A percentile compares a stretch with the other conserved stretches of the same genome.
Conservation (phyloP, 2,113 vertebrate species). For the Lota lota region DNA sequence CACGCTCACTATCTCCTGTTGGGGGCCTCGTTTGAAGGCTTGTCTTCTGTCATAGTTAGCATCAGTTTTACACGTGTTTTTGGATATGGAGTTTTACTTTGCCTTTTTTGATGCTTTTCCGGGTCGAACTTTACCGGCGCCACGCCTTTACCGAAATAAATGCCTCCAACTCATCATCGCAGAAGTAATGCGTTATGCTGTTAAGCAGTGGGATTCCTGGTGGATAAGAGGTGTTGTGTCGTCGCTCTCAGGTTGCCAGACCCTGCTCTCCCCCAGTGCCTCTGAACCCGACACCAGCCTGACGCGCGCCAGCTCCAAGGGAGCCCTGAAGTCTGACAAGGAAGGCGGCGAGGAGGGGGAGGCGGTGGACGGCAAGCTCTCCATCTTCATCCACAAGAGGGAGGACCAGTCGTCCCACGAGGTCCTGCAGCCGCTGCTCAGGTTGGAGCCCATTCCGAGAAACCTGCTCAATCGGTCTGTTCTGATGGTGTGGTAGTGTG, state of each 20-base stretch:
- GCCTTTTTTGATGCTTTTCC: no score
- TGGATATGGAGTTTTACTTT: no score
- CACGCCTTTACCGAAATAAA: no score
- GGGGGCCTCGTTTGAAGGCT: no score
- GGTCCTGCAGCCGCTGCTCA: constrained; percentile 93
- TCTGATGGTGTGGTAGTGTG: no score
- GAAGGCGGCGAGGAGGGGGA: constrained; percentile 93
- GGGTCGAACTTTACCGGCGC: no score
- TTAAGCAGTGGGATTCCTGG: not conserved
- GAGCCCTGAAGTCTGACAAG: constrained; percentile 87
- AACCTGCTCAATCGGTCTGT: not conserved
- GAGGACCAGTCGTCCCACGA: constrained; percentile 98
- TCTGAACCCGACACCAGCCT: constrained; percentile 89
- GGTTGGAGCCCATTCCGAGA: constrained; percentile 67
- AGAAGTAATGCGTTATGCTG: no score
- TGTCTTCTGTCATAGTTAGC: no score
- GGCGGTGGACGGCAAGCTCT: constrained; percentile 96
- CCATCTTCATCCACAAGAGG: constrained; percentile 96
- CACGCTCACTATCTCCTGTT: no score
- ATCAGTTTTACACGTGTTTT: no score
- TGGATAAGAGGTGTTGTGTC: not conserved
- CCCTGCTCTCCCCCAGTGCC: constrained; percentile 92
- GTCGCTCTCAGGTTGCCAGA: constrained; percentile 83
- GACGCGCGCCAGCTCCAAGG: constrained; percentile 87
- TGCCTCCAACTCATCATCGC: no score